Percentiles rank a stretch among this genome's conserved stretches.
Conservation (phyloP, 2,113 vertebrate species). For the Cinclus mexicanus region DNA sequence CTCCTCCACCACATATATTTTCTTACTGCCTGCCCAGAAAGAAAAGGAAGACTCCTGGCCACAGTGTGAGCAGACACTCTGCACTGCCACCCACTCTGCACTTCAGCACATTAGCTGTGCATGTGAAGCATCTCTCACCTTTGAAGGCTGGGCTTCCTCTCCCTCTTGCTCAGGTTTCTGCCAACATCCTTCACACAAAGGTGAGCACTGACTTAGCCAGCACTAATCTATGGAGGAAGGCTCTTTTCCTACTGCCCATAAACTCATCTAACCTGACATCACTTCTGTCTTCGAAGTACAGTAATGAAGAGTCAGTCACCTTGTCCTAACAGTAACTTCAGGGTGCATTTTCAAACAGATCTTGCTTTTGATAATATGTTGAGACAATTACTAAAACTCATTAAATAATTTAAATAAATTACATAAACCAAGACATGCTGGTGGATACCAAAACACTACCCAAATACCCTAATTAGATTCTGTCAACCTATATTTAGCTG, state of each 20-base stretch:
- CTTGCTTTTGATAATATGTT: not conserved
- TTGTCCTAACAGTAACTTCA: not conserved
- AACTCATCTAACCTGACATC: not conserved
- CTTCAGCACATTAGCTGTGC: accelerated
- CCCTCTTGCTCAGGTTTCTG: not conserved
- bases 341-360: not conserved
- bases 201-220: not conserved
- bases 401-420: not conserved
- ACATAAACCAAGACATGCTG: not conserved
- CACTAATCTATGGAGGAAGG: not conserved
- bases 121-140: not conserved
- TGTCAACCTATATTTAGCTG: not conserved
- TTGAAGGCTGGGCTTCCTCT: not conserved
- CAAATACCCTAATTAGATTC: not conserved
- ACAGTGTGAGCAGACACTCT: accelerated
- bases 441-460: not conserved
- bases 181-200: not conserved
- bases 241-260: not conserved
- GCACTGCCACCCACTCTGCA: no score
- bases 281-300: not conserved
- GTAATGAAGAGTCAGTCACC: not conserved
- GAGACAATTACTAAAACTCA: not conserved
- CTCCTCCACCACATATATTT: not conserved
- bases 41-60: not conserved
- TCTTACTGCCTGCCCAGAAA: not conserved